phyloP scores from a whole-genome alignment of 64 coral and sea anemone species.

The Stichodactyla helianthus region DNA sequence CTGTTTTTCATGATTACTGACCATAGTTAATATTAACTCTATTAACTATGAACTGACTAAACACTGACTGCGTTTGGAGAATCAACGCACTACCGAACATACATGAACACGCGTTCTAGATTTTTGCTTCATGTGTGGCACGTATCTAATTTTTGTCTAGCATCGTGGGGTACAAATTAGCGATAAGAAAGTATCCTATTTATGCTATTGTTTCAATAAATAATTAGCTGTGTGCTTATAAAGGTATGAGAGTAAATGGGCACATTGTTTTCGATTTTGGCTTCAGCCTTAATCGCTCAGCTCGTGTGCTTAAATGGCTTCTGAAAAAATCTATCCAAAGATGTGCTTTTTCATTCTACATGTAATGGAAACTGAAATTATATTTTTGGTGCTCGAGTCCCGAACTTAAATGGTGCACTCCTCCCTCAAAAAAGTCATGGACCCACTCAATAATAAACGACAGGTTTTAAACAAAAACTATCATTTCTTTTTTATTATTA shows the following conservation, averaged over 20 bases:
- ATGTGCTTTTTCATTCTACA: neutral
- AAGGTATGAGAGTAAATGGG: neutral
- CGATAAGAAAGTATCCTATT: neutral
- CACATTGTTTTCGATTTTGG: constrained; percentile 5
- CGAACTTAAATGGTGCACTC: too few relatives aligned
- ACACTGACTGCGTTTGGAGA: neutral
- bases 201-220: neutral
- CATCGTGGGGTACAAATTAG: neutral
- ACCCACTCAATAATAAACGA: too few relatives aligned
- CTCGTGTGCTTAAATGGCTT: neutral
- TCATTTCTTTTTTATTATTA: too few relatives aligned
- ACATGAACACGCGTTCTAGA: neutral
- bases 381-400: too few relatives aligned
- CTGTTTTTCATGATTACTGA: neutral
- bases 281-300: neutral
- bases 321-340: neutral
- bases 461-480: too few relatives aligned
- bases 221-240: neutral
- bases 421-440: too few relatives aligned
- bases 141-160: neutral
- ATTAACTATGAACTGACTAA: too few relatives aligned
- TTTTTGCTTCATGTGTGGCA: neutral
- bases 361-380: neutral
- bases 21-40: too few relatives aligned
- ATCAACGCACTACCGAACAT: neutral